phyloP scores from a whole-genome alignment of 2,888 invertebrate genomes.

The Andrena camellia region DNA sequence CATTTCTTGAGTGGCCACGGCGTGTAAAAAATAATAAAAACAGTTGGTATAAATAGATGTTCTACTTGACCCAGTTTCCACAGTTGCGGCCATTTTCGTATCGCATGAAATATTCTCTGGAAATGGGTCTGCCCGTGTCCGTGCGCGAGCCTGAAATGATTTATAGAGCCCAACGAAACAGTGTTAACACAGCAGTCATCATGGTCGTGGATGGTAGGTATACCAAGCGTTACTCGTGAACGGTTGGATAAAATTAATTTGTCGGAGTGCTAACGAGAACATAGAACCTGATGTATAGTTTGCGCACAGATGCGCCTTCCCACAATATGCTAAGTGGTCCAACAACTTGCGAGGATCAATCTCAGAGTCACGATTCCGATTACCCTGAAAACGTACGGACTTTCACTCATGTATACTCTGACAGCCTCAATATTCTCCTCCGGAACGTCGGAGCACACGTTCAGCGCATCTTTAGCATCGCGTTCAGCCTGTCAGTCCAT shows the following conservation, averaged over 20 bases:
- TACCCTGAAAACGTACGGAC: background rate
- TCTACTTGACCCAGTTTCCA: conserved; percentile 13
- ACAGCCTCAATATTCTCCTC: background rate
- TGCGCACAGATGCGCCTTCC: background rate
- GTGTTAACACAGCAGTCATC: background rate
- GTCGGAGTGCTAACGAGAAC: background rate
- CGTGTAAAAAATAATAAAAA: conserved; percentile 16
- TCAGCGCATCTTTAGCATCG: too few species aligned
- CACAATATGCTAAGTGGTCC: background rate
- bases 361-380: background rate
- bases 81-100: background rate
- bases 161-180: conserved; percentile 1
- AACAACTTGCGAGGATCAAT: background rate
- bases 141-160: background rate
- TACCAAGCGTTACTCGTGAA: background rate
- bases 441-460: background rate
- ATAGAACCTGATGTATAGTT: background rate
- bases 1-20: background rate
- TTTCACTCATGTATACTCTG: background rate
- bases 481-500: background rate
- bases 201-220: background rate
- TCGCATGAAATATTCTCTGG: conserved; percentile 14
- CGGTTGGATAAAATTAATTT: background rate
- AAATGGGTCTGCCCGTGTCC: background rate
- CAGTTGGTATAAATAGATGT: conserved; percentile 13